These are phyloP conservation scores for Ophraella communa DNA, from an alignment of 2,888 invertebrate species.

Conservation along the genomic window DNA sequence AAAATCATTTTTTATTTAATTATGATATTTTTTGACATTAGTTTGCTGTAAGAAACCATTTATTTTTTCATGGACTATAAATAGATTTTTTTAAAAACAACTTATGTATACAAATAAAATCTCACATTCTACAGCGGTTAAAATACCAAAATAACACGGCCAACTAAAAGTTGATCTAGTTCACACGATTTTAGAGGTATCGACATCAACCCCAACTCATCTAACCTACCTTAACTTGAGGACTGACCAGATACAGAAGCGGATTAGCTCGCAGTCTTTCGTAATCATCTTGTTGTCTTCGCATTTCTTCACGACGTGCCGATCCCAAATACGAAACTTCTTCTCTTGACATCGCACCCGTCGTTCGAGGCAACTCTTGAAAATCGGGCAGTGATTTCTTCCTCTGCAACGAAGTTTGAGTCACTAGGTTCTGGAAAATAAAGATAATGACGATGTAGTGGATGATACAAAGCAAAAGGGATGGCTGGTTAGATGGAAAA, in stretches of 20 bases:
- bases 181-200: too few relatives aligned
- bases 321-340: constrained; percentile 95
- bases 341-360: constrained; percentile 89
- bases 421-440: constrained; percentile 75
- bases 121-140: constrained; percentile 23
- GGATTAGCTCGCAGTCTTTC: constrained; percentile 95
- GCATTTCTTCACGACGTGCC: constrained; percentile 91
- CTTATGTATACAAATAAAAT: too few relatives aligned
- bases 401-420: constrained; percentile 79
- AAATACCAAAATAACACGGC: constrained; percentile 20
- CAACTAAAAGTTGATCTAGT: constrained; percentile 32
- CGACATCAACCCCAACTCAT: background rate
- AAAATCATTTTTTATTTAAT: too few relatives aligned
- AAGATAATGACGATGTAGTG: constrained; percentile 16
- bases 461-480: background rate
- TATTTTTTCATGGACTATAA: too few relatives aligned
- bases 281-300: constrained; percentile 87
- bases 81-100: too few relatives aligned
- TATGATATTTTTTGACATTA: too few relatives aligned
- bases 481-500: too few relatives aligned
- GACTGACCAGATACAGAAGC: constrained; percentile 94
- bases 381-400: constrained; percentile 98
- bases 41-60: too few relatives aligned
- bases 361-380: constrained; percentile 80
- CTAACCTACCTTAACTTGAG: constrained; percentile 87